Evolutionary conservation across 2,113 vertebrate species (phyloP), one percentile per base, ranked within the genome.

Genomic region (Murina feae): DNA sequence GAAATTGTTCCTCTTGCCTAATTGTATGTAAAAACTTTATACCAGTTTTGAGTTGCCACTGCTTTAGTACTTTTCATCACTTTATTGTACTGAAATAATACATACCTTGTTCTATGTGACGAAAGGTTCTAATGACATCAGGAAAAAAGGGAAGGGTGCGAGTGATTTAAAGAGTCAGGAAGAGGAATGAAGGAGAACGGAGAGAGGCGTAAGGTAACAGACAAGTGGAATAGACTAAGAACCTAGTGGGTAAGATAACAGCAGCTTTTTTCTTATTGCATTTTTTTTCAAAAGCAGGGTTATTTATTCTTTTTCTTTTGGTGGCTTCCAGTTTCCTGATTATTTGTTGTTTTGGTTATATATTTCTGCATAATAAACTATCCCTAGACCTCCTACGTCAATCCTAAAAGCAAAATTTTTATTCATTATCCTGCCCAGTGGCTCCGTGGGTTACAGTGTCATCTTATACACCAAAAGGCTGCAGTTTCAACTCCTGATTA

Each of bases 1-100:
- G 84, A 95, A 95, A 84, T 49, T 14, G 42, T 42, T 90, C 35
- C 37, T 69, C 25, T 71, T 93, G 25, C 76, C 47, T 47, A 81
- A 63, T 84, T 63, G 35, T 71, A 85, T n/a, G 84, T n/a, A 66
- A 63, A 79, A 93, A 47, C 3, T 90, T 74, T 74, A 49, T 21
- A 32, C 12, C 28, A 55, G 18, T 60, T 78, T 93, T 84, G 51
- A 51, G 25, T 39, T 87, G 35, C 28, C 84, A 20, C 9, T 80
- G 2, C 58, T 68, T 82, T 35, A 39, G 14, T 81, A 16, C 58
- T 90, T 90, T 68, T 49, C 39, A 47, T 69, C 65, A 35, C 44
- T 60, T 47, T 68, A 63, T 80, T 37, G 37, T 44, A 8, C 9
- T 71, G 8, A 72, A 35, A 49, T 49, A 86, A 30, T 9, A 30